These are phyloP conservation scores for Philotrypesis tridentata DNA, from an alignment of 1,140 invertebrate species.

Conservation along the genomic window DNA sequence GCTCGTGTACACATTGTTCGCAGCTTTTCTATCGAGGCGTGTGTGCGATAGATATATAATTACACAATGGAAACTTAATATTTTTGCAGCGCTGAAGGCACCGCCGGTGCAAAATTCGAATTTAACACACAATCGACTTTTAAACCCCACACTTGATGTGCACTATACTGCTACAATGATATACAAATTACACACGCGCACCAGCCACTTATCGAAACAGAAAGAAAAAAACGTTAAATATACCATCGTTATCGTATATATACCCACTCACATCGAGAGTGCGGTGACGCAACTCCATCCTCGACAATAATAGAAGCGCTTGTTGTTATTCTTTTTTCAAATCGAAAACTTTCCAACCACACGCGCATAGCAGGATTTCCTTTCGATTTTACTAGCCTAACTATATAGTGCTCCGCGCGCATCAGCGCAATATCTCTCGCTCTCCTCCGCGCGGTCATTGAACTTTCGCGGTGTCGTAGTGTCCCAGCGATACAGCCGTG, in stretches of 20 bases:
- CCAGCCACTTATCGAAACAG: neutral
- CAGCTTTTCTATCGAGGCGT: too few species aligned
- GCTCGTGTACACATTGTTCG: too few species aligned
- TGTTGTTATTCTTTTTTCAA: neutral
- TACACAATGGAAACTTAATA: too few species aligned
- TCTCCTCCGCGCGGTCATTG: neutral
- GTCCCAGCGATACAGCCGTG: neutral
- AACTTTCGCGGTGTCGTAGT: too few species aligned
- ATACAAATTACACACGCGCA: too few species aligned
- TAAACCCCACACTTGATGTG: too few species aligned
- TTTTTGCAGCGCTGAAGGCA: too few species aligned
- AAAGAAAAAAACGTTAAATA: neutral
- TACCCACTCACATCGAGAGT: neutral
- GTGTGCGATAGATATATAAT: too few species aligned
- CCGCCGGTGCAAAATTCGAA: too few species aligned
- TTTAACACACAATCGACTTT: too few species aligned
- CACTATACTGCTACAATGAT: too few species aligned
- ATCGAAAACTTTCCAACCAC: neutral
- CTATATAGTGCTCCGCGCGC: too few species aligned
- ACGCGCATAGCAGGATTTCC: conserved; percentile 12
- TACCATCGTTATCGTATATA: neutral
- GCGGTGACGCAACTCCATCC: neutral
- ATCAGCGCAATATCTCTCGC: neutral
- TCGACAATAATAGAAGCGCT: neutral
- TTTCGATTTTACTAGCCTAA: conserved; percentile 1